A percentile compares a stretch with the other conserved stretches of the same genome.
These are phyloP conservation scores for Mongoloraphidia duomilia DNA, from an alignment of 2,888 invertebrate genomes.

Conservation along the genomic window DNA sequence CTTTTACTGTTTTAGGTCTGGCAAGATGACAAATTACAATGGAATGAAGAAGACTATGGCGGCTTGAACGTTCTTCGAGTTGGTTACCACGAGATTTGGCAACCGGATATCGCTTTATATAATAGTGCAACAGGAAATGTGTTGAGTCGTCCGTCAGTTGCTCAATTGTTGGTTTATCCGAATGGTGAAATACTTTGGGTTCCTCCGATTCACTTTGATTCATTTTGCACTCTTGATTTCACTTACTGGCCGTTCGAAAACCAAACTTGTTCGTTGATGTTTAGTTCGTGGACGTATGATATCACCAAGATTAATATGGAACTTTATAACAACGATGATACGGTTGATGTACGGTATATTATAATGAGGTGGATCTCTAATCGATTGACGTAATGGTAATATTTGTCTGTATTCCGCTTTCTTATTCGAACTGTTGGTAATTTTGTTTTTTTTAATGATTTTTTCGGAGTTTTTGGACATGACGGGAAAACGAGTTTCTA, in stretches of 20 bases:
- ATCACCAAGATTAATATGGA: slow-evolving; percentile 41
- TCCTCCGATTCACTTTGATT: slow-evolving; percentile 50
- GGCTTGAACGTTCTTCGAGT: slow-evolving; percentile 44
- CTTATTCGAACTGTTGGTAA: no score
- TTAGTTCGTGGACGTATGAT: slow-evolving; percentile 60
- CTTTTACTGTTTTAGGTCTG: slow-evolving; percentile 39
- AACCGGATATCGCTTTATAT: slow-evolving; percentile 57
- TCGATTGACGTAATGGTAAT: slow-evolving; percentile 16
- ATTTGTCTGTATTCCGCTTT: slow-evolving; percentile 2
- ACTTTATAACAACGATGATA: slow-evolving; percentile 16
- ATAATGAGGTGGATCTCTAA: no score
- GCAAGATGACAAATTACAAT: slow-evolving; percentile 55
- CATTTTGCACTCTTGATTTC: slow-evolving; percentile 50
- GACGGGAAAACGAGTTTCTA: no score
- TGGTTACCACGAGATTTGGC: slow-evolving; percentile 61
- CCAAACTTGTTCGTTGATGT: slow-evolving; percentile 48
- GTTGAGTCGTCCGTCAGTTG: slow-evolving; percentile 43
- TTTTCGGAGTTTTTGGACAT: no score
- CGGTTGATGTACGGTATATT: no score
- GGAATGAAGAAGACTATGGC: slow-evolving; percentile 54
- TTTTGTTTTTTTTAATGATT: no score
- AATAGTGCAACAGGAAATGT: slow-evolving; percentile 50
- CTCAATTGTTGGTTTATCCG: slow-evolving; percentile 33
- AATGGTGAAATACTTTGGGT: slow-evolving; percentile 47
- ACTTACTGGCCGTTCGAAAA: slow-evolving; percentile 61